A percentile compares a stretch with the other conserved stretches of the same genome.
These are phyloP conservation scores for Callocephalon fimbriatum DNA, from an alignment of 2,113 vertebrate species.

Conservation along the genomic window DNA sequence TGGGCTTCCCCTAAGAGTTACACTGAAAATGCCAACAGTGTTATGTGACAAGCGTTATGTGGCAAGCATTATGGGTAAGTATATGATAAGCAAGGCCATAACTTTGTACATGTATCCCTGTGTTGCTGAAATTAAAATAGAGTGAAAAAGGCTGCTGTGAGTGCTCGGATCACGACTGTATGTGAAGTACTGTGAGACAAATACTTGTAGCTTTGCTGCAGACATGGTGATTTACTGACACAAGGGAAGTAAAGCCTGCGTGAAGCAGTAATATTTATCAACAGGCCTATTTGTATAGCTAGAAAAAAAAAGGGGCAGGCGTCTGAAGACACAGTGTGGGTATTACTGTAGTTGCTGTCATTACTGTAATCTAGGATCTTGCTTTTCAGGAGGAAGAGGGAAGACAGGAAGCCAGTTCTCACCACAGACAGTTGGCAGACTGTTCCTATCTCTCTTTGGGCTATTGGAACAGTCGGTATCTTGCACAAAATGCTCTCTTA, in stretches of 20 bases:
- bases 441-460: background rate
- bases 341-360: background rate
- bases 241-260: background rate
- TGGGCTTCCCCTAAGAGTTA: background rate
- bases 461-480: background rate
- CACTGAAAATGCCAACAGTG: background rate
- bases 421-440: background rate
- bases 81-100: background rate
- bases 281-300: background rate
- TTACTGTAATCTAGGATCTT: background rate
- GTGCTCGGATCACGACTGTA: background rate
- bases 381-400: background rate
- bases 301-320: background rate
- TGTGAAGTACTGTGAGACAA: background rate
- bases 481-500: background rate
- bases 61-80: background rate
- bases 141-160: background rate
- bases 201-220: background rate
- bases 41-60: background rate
- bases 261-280: background rate
- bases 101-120: background rate
- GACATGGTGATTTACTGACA: background rate
- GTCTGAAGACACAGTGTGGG: background rate
- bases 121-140: background rate
- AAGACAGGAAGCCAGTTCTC: background rate